Percentiles rank a stretch among this genome's conserved stretches.
phyloP scores from a whole-genome alignment of 2,888 invertebrate genomes.

The Cabera pusaria region DNA sequence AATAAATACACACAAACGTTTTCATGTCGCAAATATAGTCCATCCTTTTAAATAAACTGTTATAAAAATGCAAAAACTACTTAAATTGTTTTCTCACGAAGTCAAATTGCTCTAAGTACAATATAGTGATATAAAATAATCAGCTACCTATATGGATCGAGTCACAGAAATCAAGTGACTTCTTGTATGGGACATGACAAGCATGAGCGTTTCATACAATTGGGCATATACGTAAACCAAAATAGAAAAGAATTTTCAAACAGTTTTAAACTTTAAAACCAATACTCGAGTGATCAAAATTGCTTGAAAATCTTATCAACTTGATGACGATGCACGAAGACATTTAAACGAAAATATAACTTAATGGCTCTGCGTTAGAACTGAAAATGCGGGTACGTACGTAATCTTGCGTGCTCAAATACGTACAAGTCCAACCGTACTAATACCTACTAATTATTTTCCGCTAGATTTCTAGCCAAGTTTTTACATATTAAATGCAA shows the following conservation, averaged over 20 bases:
- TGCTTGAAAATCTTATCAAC: no score
- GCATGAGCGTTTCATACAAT: conserved; percentile 1
- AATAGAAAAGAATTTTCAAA: no score
- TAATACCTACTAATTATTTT: conserved; percentile 8
- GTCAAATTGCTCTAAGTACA: conserved; percentile 33
- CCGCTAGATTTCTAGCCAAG: conserved; percentile 21
- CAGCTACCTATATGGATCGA: conserved; percentile 10
- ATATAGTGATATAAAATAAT: conserved; percentile 13
- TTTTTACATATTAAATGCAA: conserved; percentile 1
- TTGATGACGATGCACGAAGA: no score
- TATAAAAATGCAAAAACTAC: conserved; percentile 38
- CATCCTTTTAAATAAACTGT: conserved; percentile 25
- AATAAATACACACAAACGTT: conserved; percentile 28
- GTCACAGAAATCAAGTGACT: no score
- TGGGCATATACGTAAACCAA: conserved; percentile 6
- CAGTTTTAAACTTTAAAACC: no score
- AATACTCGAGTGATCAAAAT: no score
- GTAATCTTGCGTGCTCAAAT: conserved; percentile 4
- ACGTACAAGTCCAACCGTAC: conserved; percentile 14
- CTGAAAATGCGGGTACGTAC: conserved; percentile 4
- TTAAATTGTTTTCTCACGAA: conserved; percentile 34
- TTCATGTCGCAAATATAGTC: conserved; percentile 17
- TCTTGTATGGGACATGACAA: no score
- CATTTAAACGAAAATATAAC: neutral
- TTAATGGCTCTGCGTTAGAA: no score